Evolutionary conservation across 2,113 vertebrate species (phyloP).

Genomic region (Silurus meridionalis): DNA sequence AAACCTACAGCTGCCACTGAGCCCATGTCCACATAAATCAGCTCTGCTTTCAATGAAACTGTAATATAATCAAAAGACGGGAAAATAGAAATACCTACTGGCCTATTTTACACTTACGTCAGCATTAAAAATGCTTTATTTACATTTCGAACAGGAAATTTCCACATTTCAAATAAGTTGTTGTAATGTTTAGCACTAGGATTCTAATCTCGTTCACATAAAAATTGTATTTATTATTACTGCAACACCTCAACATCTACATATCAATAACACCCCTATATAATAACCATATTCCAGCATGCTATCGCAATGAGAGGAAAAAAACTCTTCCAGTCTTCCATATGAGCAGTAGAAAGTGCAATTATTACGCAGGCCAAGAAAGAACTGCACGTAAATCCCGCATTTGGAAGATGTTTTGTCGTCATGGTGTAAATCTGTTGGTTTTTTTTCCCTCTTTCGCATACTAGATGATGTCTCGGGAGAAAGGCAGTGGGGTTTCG

Average conservation of each 20-base stretch:
- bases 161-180: neutral
- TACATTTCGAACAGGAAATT: neutral
- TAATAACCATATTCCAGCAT: neutral
- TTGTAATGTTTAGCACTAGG: neutral
- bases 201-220: neutral
- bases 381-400: neutral
- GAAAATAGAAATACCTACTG: neutral
- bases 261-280: too few species aligned
- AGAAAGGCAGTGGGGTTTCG: neutral
- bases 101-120: neutral
- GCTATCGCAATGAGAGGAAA: neutral
- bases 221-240: too few species aligned
- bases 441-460: neutral
- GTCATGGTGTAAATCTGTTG: neutral
- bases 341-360: neutral
- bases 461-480: neutral
- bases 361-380: neutral
- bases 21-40: neutral
- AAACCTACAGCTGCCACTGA: constrained; percentile 15
- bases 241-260: too few species aligned
- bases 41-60: neutral
- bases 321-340: neutral
- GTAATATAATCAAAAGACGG: neutral
- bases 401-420: constrained; percentile 14
- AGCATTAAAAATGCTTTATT: neutral